Percentiles rank a stretch among this genome's conserved stretches.
These are phyloP conservation scores for Campoplex nolae DNA, from an alignment of 2,888 invertebrate species.

Conservation along the genomic window DNA sequence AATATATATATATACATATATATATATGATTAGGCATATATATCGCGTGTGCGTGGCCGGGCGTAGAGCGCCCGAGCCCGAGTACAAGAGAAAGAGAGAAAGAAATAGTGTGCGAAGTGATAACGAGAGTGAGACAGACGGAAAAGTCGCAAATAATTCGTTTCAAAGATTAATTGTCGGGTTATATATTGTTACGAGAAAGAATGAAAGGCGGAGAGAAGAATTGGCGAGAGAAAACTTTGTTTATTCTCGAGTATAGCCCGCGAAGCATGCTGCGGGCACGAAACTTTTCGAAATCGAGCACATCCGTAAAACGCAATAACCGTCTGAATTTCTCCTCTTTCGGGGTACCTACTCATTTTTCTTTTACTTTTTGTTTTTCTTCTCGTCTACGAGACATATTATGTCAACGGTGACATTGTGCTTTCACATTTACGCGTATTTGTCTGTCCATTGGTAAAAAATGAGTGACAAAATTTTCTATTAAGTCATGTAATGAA, in stretches of 20 bases:
- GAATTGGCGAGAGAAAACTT: neutral
- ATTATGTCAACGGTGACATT: neutral
- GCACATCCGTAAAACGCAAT: neutral
- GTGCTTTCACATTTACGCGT: too few relatives aligned
- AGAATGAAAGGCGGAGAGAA: neutral
- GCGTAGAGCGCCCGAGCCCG: slow-evolving; percentile 56
- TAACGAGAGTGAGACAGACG: slow-evolving; percentile 25
- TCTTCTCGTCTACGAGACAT: neutral
- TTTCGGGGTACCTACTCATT: neutral
- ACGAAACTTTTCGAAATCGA: neutral
- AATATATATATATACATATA: slow-evolving; percentile 45
- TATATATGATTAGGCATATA: slow-evolving; percentile 60
- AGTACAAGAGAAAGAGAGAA: slow-evolving; percentile 29
- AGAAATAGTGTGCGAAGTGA: slow-evolving; percentile 29
- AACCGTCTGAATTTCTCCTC: neutral
- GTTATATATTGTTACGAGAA: slow-evolving; percentile 18
- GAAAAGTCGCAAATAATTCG: slow-evolving; percentile 14
- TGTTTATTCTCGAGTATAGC: neutral
- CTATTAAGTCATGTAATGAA: neutral
- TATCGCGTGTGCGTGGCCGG: slow-evolving; percentile 58
- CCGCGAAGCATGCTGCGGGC: too few relatives aligned
- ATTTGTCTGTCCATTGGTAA: neutral
- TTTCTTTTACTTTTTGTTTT: neutral
- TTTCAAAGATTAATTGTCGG: slow-evolving; percentile 66
- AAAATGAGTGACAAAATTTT: neutral